A percentile compares a stretch with the other conserved stretches of the same genome.
Conservation (phyloP, 2,113 vertebrate genomes). For the Ochotona princeps region DNA sequence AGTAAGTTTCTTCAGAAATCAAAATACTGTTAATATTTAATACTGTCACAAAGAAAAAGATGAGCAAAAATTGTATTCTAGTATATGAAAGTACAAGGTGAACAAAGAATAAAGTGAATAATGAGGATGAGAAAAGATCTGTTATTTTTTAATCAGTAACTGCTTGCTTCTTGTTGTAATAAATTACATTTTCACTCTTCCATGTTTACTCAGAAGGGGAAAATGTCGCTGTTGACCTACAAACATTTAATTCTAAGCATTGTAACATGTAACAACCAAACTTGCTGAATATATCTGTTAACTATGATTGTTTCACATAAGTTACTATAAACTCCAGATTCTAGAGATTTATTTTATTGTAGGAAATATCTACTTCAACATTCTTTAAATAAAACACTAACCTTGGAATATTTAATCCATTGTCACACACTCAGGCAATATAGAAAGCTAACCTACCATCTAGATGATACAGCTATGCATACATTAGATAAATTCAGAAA, state of each 20-base stretch:
- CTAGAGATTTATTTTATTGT: background rate
- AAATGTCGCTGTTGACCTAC: background rate
- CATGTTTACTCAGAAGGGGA: conserved; percentile 27
- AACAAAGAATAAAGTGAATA: conserved; percentile 20
- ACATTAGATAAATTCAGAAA: background rate
- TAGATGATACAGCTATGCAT: background rate
- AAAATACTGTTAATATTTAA: background rate
- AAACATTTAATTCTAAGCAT: conserved; percentile 3
- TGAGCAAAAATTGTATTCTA: conserved; percentile 8
- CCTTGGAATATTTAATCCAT: conserved; percentile 18
- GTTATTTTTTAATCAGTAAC: conserved; percentile 25
- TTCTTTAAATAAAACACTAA: conserved; percentile 28
- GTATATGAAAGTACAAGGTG: background rate
- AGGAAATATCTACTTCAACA: conserved; percentile 34
- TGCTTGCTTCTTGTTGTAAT: conserved; percentile 17
- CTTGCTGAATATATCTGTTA: background rate
- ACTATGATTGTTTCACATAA: conserved; percentile 16
- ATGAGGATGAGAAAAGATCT: conserved; percentile 4
- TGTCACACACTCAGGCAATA: background rate
- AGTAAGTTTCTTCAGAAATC: background rate
- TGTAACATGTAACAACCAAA: conserved; percentile 3
- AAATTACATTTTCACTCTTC: conserved; percentile 14
- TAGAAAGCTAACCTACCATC: background rate
- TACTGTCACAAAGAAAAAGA: background rate
- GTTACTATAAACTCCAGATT: background rate